Base-by-base conservation (phyloP, 2,113 vertebrate species). In the Solea senegalensis region DNA sequence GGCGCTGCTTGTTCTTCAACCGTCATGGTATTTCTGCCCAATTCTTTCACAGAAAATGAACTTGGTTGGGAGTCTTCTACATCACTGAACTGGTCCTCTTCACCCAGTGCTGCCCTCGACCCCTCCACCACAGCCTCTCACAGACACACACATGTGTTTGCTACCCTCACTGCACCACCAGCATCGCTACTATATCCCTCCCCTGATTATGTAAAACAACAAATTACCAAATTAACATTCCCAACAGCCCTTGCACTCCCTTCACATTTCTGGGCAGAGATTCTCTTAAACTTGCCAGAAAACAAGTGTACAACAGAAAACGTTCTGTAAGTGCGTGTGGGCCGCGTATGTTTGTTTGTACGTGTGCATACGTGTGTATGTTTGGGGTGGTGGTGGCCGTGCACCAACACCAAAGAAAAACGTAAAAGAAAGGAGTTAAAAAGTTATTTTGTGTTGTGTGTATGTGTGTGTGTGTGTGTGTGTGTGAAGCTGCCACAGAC, bases 181-280 rank as follows among this genome's bases (percentile, higher is more conserved):
- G 45, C 56, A 61, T 39, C 61, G 46, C 56, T 57, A 55, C 52
- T 54, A 60, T 54, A 60, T 74, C 69, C 74, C 49, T 73, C 51
- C 79, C 56, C 60, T 73, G 77, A 73, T 86, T 86, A 86, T 81
- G 81, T 82, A 82, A 89, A 90, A 91, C 83, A 90, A 89, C 90
- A 90, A 92, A 92, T 92, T 91, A 90, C 76, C 87, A 91, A 91
- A 92, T 93, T 89, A 92, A 91, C 89, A 91, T 90, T 91, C 88
- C 72, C 83, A 78, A 80, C 83, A 72, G 86, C 65, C 70, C 79
- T 78, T 72, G 60, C 74, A 76, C 81, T 84, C 67, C 74, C 82
- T 79, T 76, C 85, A 87, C 74, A 79, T 85, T 60, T 77, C 81
- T 83, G 82, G 82, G 78, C 78, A 86, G 40, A 77, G 76, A 68